phyloP scores from a whole-genome alignment of 2,113 vertebrate species.

The Calypte anna region DNA sequence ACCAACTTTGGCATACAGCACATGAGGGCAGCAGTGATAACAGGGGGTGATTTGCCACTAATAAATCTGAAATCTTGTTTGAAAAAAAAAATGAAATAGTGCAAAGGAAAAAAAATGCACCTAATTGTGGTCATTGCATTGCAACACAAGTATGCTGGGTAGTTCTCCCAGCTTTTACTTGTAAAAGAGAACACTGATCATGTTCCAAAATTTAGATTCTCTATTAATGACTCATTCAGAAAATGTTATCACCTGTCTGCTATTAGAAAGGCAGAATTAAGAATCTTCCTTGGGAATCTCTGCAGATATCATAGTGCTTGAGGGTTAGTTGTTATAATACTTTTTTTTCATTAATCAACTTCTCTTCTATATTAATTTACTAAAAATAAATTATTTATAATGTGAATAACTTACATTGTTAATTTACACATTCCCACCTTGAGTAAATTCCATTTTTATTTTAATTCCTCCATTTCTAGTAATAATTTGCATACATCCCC shows the following conservation, averaged over 20 bases:
- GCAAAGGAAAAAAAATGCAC: neutral
- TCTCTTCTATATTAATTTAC: neutral
- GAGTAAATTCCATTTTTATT: neutral
- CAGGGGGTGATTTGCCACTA: neutral
- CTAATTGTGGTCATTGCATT: neutral
- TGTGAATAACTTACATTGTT: no score
- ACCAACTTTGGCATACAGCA: neutral
- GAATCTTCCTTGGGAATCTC: neutral
- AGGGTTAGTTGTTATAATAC: neutral
- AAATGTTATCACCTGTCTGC: neutral
- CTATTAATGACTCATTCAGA: neutral
- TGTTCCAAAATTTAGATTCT: neutral
- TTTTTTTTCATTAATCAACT: neutral
- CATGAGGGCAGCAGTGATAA: neutral
- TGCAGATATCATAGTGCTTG: neutral
- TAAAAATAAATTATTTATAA: no score
- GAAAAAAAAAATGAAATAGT: neutral
- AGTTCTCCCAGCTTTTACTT: neutral
- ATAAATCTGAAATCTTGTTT: neutral
- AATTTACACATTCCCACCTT: neutral
- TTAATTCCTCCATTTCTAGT: neutral
- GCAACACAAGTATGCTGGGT: fast-evolving
- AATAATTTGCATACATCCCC: neutral
- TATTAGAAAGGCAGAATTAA: neutral
- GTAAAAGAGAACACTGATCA: neutral